A percentile compares a stretch with the other conserved stretches of the same genome.
Conservation (phyloP, 2,797 vertebrate genomes). For the Neosilurus mollespiculum region DNA sequence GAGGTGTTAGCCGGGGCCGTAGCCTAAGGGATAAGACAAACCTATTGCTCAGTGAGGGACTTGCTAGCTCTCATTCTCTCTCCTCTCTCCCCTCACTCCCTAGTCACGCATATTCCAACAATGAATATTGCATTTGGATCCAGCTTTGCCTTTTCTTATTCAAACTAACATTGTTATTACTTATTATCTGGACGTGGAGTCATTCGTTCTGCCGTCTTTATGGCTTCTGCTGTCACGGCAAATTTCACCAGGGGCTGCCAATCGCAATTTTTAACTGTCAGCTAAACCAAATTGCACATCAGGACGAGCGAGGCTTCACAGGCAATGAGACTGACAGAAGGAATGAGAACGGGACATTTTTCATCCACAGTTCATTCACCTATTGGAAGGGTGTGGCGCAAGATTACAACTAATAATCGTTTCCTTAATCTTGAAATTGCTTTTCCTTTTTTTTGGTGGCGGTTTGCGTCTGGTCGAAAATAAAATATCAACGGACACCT, state of each 20-base stretch:
- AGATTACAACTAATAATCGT: conserved; percentile 12
- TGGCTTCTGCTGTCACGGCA: conserved; percentile 85
- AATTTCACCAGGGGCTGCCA: conserved; percentile 87
- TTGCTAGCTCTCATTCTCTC: conserved; percentile 77
- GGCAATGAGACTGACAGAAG: conserved; percentile 73
- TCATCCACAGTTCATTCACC: conserved; percentile 81
- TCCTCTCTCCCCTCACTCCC: conserved; percentile 83
- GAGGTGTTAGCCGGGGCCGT: conserved; percentile 90
- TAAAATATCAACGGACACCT: no score
- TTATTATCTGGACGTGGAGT: conserved; percentile 94
- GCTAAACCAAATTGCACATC: conserved; percentile 88
- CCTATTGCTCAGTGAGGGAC: conserved; percentile 91
- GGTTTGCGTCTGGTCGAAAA: not conserved
- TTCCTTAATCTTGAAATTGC: conserved; percentile 19
- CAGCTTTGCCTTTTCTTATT: conserved; percentile 88
- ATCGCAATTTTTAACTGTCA: conserved; percentile 93
- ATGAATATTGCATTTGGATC: conserved; percentile 99
- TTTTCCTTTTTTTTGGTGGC: not conserved
- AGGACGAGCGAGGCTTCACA: conserved; percentile 77
- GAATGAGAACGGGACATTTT: conserved; percentile 74
- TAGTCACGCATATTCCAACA: conserved; percentile 94
- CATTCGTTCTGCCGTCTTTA: conserved; percentile 93
- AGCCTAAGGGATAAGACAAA: conserved; percentile 93
- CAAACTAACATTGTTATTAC: conserved; percentile 98
- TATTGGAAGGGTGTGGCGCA: conserved; percentile 28